Percentiles rank a stretch among this genome's conserved stretches.
Evolutionary conservation across 1,140 invertebrate species (phyloP).

Genomic region (Aphelenchoides avenae): DNA sequence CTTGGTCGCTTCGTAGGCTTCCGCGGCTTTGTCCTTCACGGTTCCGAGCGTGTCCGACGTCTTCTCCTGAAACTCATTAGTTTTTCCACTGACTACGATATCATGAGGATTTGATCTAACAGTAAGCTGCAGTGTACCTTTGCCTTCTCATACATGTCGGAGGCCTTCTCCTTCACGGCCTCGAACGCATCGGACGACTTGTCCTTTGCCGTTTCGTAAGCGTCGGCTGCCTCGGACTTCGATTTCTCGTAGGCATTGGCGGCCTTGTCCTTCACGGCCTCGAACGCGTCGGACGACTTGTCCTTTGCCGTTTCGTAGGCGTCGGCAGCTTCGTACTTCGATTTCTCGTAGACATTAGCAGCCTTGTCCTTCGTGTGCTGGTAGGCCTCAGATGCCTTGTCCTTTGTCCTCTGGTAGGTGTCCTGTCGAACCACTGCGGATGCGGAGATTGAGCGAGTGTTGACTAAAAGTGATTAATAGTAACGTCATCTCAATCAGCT

Average conservation of each 20-base stretch:
- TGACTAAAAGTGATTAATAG: too few species aligned
- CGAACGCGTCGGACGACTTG: neutral
- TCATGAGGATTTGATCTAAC: too few species aligned
- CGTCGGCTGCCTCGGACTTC: neutral
- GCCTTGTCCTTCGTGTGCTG: neutral
- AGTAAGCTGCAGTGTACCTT: too few species aligned
- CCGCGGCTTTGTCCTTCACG: neutral
- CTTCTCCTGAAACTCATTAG: too few species aligned
- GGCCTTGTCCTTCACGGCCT: slow-evolving; percentile 1
- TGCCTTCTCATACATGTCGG: neutral
- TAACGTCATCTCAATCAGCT: too few species aligned
- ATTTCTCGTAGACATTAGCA: neutral
- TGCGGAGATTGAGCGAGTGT: too few species aligned
- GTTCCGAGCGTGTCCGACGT: neutral
- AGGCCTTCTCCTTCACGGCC: neutral
- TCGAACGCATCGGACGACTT: neutral
- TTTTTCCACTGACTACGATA: too few species aligned
- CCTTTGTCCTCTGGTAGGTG: neutral
- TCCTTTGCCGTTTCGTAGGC: neutral
- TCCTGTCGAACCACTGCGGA: too few species aligned
- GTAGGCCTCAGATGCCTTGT: neutral
- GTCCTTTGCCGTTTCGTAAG: slow-evolving; percentile 1
- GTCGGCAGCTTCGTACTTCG: neutral
- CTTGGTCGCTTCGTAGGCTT: slow-evolving; percentile 3
- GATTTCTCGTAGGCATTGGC: neutral